phyloP scores from a whole-genome alignment of 2,797 vertebrate genomes.

The Sphenopsis melanotis region DNA sequence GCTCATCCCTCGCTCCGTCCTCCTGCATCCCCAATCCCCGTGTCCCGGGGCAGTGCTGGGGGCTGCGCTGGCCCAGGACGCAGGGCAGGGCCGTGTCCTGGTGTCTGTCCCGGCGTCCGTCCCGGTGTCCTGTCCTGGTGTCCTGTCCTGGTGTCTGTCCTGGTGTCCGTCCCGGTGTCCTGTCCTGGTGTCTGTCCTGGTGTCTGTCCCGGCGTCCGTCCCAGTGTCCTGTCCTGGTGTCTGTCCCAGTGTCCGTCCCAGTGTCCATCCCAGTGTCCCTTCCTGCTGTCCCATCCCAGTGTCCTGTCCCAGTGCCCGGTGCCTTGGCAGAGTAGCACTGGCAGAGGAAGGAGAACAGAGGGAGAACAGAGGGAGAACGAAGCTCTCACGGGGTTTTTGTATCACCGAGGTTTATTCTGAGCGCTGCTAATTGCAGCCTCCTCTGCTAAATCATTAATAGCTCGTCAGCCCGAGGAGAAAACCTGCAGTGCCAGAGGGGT shows the following conservation, averaged over 20 bases:
- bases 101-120: no score
- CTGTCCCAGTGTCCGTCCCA: no score
- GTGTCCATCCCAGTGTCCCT: neutral
- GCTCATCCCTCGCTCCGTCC: neutral
- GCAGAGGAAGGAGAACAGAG: neutral
- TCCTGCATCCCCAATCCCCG: neutral
- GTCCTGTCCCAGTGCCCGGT: neutral
- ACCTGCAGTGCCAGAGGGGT: neutral
- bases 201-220: no score
- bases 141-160: no score
- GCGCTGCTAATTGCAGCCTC: conserved; percentile 64
- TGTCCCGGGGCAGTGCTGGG: fast-evolving
- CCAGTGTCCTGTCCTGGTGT: no score
- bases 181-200: fast-evolving
- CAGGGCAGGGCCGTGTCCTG: neutral
- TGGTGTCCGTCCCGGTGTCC: neutral
- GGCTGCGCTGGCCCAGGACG: neutral
- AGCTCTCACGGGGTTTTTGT: neutral
- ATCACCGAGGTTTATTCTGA: conserved; percentile 59
- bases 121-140: neutral
- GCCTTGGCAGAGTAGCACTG: neutral
- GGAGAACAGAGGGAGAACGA: neutral
- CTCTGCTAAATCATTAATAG: conserved; percentile 67
- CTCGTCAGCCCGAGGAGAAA: neutral
- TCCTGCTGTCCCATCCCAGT: neutral